These are phyloP conservation scores for Aleiodes alternator DNA, from an alignment of 2,888 invertebrate genomes.

Conservation along the genomic window DNA sequence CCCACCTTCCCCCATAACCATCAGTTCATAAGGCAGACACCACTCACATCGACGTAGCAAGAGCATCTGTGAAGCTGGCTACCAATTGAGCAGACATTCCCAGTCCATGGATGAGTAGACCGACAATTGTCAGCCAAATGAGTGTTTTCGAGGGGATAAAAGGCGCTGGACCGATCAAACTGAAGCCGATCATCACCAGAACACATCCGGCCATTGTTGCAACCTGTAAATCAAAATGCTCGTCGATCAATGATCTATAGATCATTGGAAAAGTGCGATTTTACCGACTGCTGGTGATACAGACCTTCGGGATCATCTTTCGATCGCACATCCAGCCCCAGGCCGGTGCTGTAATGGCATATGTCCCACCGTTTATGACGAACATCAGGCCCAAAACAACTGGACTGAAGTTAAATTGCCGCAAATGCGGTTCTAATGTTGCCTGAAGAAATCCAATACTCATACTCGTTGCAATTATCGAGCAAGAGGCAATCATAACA, in stretches of 20 bases:
- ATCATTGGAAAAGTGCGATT: background rate
- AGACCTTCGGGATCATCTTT: slow-evolving; percentile 79
- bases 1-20: too few species aligned
- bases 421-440: slow-evolving; percentile 91
- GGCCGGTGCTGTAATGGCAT: slow-evolving; percentile 86
- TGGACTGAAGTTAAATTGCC: slow-evolving; percentile 83
- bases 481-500: slow-evolving; percentile 82
- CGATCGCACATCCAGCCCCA: slow-evolving; percentile 91
- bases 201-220: slow-evolving; percentile 82
- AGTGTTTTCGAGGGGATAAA: slow-evolving; percentile 82
- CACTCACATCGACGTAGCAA: slow-evolving; percentile 87
- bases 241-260: background rate
- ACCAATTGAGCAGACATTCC: slow-evolving; percentile 91
- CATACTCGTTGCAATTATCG: slow-evolving; percentile 86
- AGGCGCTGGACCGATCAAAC: slow-evolving; percentile 88
- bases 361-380: slow-evolving; percentile 88
- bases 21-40: background rate
- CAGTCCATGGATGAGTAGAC: slow-evolving; percentile 86
- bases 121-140: slow-evolving; percentile 82
- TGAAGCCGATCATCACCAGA: slow-evolving; percentile 82
- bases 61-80: slow-evolving; percentile 89
- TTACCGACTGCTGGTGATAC: background rate
- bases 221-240: slow-evolving; percentile 67
- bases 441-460: slow-evolving; percentile 93
- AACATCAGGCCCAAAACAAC: slow-evolving; percentile 87